Percentiles rank a stretch among this genome's conserved stretches.
Conservation (phyloP, 2,797 vertebrate species). For the Sebastes steindachneri region DNA sequence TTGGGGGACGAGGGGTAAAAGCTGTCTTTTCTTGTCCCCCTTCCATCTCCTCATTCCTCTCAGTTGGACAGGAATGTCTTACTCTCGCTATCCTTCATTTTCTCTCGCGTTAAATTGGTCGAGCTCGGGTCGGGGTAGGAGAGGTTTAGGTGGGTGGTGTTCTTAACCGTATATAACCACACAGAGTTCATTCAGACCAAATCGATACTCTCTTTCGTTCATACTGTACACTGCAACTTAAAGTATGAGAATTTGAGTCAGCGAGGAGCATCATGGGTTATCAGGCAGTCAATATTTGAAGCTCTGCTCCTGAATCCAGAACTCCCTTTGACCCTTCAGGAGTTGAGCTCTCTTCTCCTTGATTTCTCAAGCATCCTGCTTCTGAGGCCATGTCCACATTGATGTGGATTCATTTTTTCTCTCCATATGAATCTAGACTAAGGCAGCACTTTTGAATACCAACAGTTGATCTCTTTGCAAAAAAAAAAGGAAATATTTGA, state of each 20-base stretch:
- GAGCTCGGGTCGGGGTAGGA: background rate
- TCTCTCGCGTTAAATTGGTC: slow-evolving; percentile 21
- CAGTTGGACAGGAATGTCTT: slow-evolving; percentile 42
- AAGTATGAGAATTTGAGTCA: slow-evolving; percentile 65
- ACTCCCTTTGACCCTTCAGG: slow-evolving; percentile 46
- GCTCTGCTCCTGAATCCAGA: slow-evolving; percentile 58
- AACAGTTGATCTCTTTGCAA: background rate
- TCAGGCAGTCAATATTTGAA: slow-evolving; percentile 62
- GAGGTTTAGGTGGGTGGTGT: slow-evolving; percentile 37
- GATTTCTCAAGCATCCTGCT: slow-evolving; percentile 38
- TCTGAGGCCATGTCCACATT: slow-evolving; percentile 17
- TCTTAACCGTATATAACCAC: slow-evolving; percentile 35
- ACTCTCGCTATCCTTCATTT: slow-evolving; percentile 38
- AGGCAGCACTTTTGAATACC: background rate
- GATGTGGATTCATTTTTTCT: slow-evolving; percentile 12
- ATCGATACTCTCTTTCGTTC: slow-evolving; percentile 55
- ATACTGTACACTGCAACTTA: slow-evolving; percentile 54
- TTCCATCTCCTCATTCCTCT: slow-evolving; percentile 42
- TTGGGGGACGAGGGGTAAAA: slow-evolving; percentile 22
- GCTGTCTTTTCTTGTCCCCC: slow-evolving; percentile 43
- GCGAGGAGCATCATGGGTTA: slow-evolving; percentile 61
- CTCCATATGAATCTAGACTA: background rate
- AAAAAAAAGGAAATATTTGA: background rate
- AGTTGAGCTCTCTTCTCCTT: slow-evolving; percentile 32
- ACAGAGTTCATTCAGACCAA: slow-evolving; percentile 54